Base-by-base conservation (phyloP, 2,797 vertebrate genomes). In the Coluber constrictor region DNA sequence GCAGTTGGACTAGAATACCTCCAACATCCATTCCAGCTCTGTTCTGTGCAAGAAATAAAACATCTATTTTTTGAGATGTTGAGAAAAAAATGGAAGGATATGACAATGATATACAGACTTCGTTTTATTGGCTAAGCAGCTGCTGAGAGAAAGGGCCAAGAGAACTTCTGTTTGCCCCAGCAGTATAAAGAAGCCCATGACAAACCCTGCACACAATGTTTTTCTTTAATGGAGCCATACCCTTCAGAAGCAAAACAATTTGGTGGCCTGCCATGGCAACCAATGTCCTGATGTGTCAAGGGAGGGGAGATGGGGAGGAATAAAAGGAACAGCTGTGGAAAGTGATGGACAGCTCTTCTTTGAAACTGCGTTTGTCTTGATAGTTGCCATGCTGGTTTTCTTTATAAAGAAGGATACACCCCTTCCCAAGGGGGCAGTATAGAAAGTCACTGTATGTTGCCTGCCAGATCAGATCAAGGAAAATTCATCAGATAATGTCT, bases 61-160 rank as follows among this genome's bases (percentile, higher is more conserved):
- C 74, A 12, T 25, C 9, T 47, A 79, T 47, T 25, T 79, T 47
- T 83, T 10, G 20, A 83, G 74, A 47, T 83, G 37, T 5, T 83
- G 10, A 83, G 37, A 12, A 83, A 97, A 97, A 97, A 96, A 97
- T 97, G 96, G 90, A 96, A 96, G 94, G 94, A 94, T 87, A 37
- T 97, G 97, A 97, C 96, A 95, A 93, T 98, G 97, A 97, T 97
- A 94, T 97, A 97, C 96, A 94, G 96, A 93, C 90, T 92, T 79
- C 20, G 93, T 95, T 83, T 97, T 97, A 97, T 96, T 96, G 96
- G 95, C 96, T 96, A 95, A 93, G 94, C 94, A 94, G 95, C 63
- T 61, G 97, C 94, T 94, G 86, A 94, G 94, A 95, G 91, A 96
- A 96, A 95, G 97, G 93, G 92, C 95, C 93, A 95, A 59, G 57